These are phyloP conservation scores for Anoplolepis gracilipes DNA, from an alignment of 1,140 invertebrate genomes.

Conservation along the genomic window DNA sequence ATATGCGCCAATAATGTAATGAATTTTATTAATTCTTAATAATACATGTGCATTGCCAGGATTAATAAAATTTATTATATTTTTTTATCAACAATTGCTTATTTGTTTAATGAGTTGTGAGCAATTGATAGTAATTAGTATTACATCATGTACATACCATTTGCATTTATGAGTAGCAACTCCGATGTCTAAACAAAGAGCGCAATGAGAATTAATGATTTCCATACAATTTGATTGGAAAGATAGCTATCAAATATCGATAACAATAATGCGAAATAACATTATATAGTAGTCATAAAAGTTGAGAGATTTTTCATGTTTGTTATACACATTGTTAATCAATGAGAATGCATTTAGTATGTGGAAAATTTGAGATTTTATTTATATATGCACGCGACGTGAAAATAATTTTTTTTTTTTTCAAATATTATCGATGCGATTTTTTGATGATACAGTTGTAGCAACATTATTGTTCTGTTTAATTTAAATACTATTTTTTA, in stretches of 20 bases:
- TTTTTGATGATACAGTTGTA: slow-evolving; percentile 10
- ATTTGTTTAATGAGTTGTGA: neutral
- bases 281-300: neutral
- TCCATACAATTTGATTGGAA: neutral
- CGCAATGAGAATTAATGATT: slow-evolving; percentile 41
- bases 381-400: neutral
- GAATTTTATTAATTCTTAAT: too few species aligned
- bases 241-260: slow-evolving; percentile 6
- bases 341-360: neutral
- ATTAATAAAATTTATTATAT: slow-evolving; percentile 8
- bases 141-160: neutral
- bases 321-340: slow-evolving; percentile 14
- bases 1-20: neutral
- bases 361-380: slow-evolving; percentile 5
- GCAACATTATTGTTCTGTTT: neutral
- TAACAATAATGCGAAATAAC: slow-evolving; percentile 26
- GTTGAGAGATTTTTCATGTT: neutral
- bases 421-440: neutral
- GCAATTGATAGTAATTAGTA: slow-evolving; percentile 17
- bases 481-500: neutral
- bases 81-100: neutral
- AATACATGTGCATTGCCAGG: neutral
- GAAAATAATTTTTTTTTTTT: neutral
- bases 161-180: neutral
- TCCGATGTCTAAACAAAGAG: slow-evolving; percentile 20